Base-by-base conservation (phyloP, 2,888 invertebrate genomes). In the Sicus ferrugineus region DNA sequence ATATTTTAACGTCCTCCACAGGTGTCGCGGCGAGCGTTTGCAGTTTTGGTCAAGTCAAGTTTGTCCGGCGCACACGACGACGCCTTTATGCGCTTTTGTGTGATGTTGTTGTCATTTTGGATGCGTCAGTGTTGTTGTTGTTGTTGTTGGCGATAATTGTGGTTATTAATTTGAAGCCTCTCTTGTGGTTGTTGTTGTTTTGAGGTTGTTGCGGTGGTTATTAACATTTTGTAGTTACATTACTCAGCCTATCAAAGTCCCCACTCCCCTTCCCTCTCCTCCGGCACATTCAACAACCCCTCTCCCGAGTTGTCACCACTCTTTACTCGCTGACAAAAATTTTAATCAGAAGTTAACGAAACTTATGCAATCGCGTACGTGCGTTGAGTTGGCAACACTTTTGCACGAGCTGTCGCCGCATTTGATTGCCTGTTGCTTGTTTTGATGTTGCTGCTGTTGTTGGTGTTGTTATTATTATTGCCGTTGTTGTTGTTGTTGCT, bases 381-480 rank as follows among this genome's bases (percentile, higher is more conserved):
- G 34, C 14, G 34, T 34, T 9, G 14, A 34, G 34, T 42, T 42
- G 42, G 42, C 42, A 42, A 16, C 4, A 42, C 42, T 42, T 42
- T 42, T 4, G 9, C 11, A 4, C 5, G 5, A n/a, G 9, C 3
- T 16, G 42, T n/a, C 2, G 42, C n/a, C 16, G 34, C 42, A 42
- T 62, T 56, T 56, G 30, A 42, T 69, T 69, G 67, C 61, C 62
- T 56, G n/a, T 38, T 62, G 70, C 64, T 70, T 67, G 70, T 65
- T 62, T 72, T 70, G 66, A 1, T 7, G 14, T 34, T 34, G 34
- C 2, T 34, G 7, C 14, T 34, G 34, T 34, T 34, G 34, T 66
- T 48, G 52, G 46, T 38, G 65, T 64, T 65, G 67, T 62, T 65
- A 67, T 65, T 65, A 62, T 66, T 34, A 30, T 65, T 67, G 42